A percentile compares a stretch with the other conserved stretches of the same genome.
Evolutionary conservation across 2,797 vertebrate species (phyloP).

Genomic region (Natrix natrix): DNA sequence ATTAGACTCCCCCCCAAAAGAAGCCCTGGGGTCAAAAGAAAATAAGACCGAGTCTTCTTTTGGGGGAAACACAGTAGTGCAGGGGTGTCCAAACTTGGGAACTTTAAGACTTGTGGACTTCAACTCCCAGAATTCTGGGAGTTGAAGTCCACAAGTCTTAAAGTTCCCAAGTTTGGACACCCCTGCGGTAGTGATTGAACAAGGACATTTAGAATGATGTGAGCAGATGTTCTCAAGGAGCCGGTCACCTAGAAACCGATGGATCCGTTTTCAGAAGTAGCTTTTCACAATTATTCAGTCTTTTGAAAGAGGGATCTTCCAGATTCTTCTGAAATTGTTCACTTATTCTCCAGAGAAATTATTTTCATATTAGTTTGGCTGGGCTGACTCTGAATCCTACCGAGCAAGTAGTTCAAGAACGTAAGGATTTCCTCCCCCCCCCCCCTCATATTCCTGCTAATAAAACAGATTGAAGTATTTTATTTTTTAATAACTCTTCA

Average conservation of each 20-base stretch:
- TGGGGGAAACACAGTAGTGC: not conserved
- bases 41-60: too few relatives aligned
- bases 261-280: not conserved
- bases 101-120: too few relatives aligned
- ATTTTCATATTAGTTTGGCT: slow-evolving; percentile 8
- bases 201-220: not conserved
- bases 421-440: not conserved
- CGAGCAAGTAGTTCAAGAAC: not conserved
- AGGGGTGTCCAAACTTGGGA: too few relatives aligned
- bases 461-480: slow-evolving; percentile 23
- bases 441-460: not conserved
- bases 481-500: slow-evolving; percentile 39
- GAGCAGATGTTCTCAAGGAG: not conserved
- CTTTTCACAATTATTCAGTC: not conserved
- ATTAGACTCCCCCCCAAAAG: too few relatives aligned
- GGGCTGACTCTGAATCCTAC: not conserved
- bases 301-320: not conserved
- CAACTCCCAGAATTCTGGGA: too few relatives aligned
- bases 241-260: not conserved
- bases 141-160: too few relatives aligned
- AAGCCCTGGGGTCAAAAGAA: too few relatives aligned
- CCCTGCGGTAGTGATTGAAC: not conserved
- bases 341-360: not conserved
- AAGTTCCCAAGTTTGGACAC: too few relatives aligned
- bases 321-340: not conserved